phyloP scores from a whole-genome alignment of 2,113 vertebrate species.

The Dipodomys ordii region DNA sequence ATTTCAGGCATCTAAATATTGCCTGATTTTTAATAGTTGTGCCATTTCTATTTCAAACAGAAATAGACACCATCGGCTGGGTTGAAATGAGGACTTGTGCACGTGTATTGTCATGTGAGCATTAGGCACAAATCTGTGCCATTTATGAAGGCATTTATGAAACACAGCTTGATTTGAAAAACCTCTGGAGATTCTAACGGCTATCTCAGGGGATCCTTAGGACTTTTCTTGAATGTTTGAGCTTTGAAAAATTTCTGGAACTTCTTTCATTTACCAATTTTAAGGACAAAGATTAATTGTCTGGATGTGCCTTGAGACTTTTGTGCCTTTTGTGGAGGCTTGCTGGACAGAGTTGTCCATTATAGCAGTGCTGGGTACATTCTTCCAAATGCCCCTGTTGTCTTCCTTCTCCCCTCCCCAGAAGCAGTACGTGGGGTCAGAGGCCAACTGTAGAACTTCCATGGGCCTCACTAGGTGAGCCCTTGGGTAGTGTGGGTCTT shows the following conservation, averaged over 20 bases:
- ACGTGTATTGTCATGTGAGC: neutral
- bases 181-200: neutral
- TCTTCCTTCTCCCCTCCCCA: neutral
- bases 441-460: neutral
- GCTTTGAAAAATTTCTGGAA: neutral
- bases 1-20: conserved; percentile 51
- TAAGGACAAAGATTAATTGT: neutral
- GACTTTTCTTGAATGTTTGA: neutral
- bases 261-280: neutral
- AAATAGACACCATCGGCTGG: neutral
- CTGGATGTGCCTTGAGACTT: neutral
- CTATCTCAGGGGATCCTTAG: neutral
- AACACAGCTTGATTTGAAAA: conserved; percentile 22
- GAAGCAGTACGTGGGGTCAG: no score
- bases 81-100: neutral
- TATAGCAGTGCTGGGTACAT: no score
- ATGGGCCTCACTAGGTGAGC: neutral
- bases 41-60: conserved; percentile 42
- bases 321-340: neutral
- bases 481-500: neutral
- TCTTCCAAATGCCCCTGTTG: neutral
- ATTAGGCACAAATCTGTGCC: neutral
- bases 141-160: conserved; percentile 10
- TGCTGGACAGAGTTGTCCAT: neutral
- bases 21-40: conserved; percentile 13